These are phyloP conservation scores for Eutrigla gurnardus DNA, from an alignment of 2,797 vertebrate species.

Conservation along the genomic window DNA sequence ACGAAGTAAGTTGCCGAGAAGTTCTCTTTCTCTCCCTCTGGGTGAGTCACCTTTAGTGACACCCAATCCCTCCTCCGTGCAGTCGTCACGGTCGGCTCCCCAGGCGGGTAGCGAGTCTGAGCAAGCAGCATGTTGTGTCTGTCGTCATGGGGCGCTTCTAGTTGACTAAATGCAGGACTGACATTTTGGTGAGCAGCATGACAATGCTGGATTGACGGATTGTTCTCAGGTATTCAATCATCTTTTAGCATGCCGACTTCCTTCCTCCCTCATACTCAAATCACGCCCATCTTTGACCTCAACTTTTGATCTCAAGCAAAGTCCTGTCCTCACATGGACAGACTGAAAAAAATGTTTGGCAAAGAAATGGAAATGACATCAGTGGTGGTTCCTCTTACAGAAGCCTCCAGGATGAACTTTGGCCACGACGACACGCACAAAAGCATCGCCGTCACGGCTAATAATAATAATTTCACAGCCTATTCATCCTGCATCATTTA, in stretches of 20 bases:
- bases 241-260: neutral
- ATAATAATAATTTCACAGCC: neutral
- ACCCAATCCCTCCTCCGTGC: slow-evolving; percentile 36
- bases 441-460: neutral
- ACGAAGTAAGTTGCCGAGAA: slow-evolving; percentile 58
- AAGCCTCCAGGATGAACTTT: neutral
- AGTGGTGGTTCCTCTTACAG: neutral
- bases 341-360: neutral
- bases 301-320: neutral
- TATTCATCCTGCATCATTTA: neutral
- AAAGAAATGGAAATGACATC: neutral
- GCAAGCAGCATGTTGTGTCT: slow-evolving; percentile 26
- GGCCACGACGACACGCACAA: neutral
- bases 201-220: neutral
- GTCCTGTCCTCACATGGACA: neutral
- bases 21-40: slow-evolving; percentile 55
- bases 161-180: neutral
- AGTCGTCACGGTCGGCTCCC: slow-evolving; percentile 34
- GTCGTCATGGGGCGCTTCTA: neutral
- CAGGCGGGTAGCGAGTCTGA: slow-evolving; percentile 51
- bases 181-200: slow-evolving; percentile 10
- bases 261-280: neutral
- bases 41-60: slow-evolving; percentile 66
- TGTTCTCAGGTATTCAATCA: neutral
- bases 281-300: neutral